phyloP scores from a whole-genome alignment of 2,113 vertebrate genomes.

The Muntiacus reevesi region DNA sequence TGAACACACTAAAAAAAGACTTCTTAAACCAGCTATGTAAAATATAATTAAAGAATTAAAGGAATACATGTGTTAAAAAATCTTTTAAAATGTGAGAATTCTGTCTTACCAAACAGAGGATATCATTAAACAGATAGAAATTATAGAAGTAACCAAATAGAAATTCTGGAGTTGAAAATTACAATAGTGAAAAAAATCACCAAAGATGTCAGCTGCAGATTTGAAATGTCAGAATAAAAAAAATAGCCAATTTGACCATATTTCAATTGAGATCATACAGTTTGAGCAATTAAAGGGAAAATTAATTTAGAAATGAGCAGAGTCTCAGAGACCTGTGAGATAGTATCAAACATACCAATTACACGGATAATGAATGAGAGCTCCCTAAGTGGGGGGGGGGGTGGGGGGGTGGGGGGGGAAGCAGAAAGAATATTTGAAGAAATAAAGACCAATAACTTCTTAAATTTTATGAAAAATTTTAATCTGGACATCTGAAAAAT shows the following conservation, averaged over 20 bases:
- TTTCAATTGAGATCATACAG: background rate
- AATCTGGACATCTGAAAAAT: background rate
- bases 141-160: background rate
- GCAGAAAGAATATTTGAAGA: background rate
- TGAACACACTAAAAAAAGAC: background rate
- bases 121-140: background rate
- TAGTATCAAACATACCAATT: background rate
- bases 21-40: background rate
- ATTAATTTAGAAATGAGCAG: background rate
- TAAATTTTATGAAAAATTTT: background rate
- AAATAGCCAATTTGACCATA: background rate
- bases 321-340: background rate
- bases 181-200: background rate
- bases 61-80: background rate
- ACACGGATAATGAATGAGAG: background rate
- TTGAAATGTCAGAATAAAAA: background rate
- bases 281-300: background rate
- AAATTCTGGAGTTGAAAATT: background rate
- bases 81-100: background rate
- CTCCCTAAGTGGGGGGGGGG: background rate
- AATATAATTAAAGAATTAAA: background rate
- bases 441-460: background rate
- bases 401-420: rapidly evolving
- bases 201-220: background rate
- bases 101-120: background rate